Base-by-base conservation (phyloP, 2,888 invertebrate species). In the Tipula helvola region DNA sequence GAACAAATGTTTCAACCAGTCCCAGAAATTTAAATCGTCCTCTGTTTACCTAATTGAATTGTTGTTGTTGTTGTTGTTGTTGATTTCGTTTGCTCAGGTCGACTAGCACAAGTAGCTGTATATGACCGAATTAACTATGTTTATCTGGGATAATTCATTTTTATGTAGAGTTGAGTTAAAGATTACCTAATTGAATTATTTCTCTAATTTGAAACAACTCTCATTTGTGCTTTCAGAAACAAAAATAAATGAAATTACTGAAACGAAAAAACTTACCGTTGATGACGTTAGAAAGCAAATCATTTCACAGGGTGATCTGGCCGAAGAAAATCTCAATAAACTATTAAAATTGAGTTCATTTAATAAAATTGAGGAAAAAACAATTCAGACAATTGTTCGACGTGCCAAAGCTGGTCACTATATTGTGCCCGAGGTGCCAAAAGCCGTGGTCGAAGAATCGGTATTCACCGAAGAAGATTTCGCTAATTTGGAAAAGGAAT, bases 401-500 rank as follows among this genome's bases (percentile, higher is more conserved):
- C 86, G 86, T 8, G 86, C 86, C 2, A 36, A 86, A 86, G 42
- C 57, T 36, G 57, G 57, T 10, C 52, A 86, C 36, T 86, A 86
- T 86, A 13, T 86, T 10, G 41, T 86, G 16, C 52, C 86, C n/a
- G 86, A 86, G 10, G 36, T 42, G n/a, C 36, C 28, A 52, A 52
- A 86, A 57, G 10, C 36, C n/a, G 52, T 36, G 12, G 86, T 36
- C 16, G 44, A 28, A 18, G 47, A 44, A 42, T 36, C 86, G 0
- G 10, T 57, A 16, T 86, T 86, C 39, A 86, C 86, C 3, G 86
- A 86, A 86, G 86, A 86, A 52, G 86, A 86, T 57, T 86, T 86
- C 39, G 36, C 36, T 1, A 86, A 86, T 86, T 86, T 86, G 7
- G 86, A 86, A 7, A 52, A 86, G 7, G 86, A 86, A n/a, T 86